Evolutionary conservation across 2,797 vertebrate species (phyloP).

Genomic region (Clarias laeviceps): DNA sequence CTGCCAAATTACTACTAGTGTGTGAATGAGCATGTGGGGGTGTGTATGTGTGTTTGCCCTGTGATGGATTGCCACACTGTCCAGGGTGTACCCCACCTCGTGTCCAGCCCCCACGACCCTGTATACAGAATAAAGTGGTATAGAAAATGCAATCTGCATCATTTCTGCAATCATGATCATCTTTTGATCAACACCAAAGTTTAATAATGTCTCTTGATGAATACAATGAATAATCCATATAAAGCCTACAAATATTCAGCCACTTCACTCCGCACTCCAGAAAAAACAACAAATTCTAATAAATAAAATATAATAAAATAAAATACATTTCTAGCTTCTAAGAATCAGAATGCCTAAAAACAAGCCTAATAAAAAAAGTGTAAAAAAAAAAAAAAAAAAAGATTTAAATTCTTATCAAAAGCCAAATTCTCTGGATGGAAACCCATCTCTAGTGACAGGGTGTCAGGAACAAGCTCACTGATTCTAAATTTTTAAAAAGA

Average conservation of each 20-base stretch:
- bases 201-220: neutral
- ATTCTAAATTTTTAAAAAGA: constrained; percentile 1
- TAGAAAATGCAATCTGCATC: too few relatives aligned
- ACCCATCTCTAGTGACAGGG: neutral
- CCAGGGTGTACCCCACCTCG: too few relatives aligned
- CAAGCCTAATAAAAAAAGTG: constrained; percentile 20
- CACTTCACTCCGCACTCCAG: neutral
- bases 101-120: too few relatives aligned
- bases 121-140: too few relatives aligned
- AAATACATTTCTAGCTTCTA: constrained; percentile 16
- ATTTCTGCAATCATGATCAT: neutral
- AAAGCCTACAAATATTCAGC: neutral
- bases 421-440: constrained; percentile 6
- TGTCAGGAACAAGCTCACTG: constrained; percentile 11
- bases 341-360: neutral
- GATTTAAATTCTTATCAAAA: constrained; percentile 26
- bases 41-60: too few relatives aligned
- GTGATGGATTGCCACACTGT: too few relatives aligned
- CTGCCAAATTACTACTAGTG: too few relatives aligned
- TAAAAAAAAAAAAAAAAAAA: too few relatives aligned
- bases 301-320: neutral
- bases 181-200: neutral
- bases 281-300: neutral
- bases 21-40: too few relatives aligned
- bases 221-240: neutral